phyloP scores from a whole-genome alignment of 2,888 invertebrate genomes.

The Spialia ferax region DNA sequence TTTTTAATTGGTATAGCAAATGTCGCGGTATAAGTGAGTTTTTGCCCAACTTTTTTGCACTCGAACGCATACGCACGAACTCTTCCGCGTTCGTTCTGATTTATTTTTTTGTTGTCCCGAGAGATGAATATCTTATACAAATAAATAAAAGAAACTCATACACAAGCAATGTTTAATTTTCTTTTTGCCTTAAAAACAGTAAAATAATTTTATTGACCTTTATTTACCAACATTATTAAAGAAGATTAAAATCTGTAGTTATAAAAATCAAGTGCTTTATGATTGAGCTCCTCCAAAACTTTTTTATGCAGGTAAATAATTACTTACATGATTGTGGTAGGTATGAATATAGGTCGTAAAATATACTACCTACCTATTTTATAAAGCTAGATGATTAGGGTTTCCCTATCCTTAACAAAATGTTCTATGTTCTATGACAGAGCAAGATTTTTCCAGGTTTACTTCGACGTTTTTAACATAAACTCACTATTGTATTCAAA shows the following conservation, averaged over 20 bases:
- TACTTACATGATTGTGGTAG: too few species aligned
- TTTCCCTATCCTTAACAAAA: too few species aligned
- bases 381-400: too few species aligned
- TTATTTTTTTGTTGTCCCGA: neutral
- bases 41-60: constrained; percentile 8
- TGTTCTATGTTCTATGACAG: too few species aligned
- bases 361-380: too few species aligned
- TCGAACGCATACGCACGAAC: neutral
- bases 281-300: neutral
- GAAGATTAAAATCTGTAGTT: too few species aligned
- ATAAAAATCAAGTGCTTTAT: neutral
- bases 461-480: too few species aligned
- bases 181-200: neutral
- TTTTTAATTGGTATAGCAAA: neutral
- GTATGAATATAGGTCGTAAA: too few species aligned
- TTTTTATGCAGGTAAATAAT: neutral
- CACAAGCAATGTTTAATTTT: neutral
- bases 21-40: constrained; percentile 7
- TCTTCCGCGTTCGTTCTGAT: constrained; percentile 16
- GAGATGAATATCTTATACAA: neutral
- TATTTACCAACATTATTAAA: neutral
- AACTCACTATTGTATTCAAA: too few species aligned
- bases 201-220: neutral
- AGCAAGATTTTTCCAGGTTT: too few species aligned
- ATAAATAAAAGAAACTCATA: neutral